Percentiles rank a stretch among this genome's conserved stretches.
Conservation (phyloP, 2,113 vertebrate species). For the Clarias macrocephalus region DNA sequence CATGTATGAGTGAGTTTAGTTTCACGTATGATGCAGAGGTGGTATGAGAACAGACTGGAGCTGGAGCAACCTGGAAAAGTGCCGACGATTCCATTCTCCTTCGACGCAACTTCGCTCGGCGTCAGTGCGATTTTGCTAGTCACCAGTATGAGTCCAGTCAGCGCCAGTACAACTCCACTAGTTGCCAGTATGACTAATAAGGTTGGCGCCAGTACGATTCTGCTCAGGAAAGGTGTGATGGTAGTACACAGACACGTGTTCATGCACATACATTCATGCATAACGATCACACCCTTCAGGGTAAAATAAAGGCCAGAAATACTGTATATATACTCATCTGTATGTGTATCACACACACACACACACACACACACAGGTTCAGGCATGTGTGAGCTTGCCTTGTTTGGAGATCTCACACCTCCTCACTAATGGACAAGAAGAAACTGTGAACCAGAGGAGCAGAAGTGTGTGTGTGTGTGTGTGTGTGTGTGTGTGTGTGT, state of each 20-base stretch:
- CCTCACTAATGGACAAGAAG: conserved; percentile 8
- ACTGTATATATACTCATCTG: neutral
- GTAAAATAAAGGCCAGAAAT: neutral
- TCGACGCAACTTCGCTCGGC: neutral
- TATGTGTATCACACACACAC: neutral
- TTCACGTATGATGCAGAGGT: neutral
- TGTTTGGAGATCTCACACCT: conserved; percentile 24
- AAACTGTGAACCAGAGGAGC: conserved; percentile 9
- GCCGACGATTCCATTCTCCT: neutral
- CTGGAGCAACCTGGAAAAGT: neutral
- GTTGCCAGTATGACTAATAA: neutral
- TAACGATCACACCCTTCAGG: neutral
- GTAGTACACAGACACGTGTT: neutral
- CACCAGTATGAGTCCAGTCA: neutral
- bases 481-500: neutral
- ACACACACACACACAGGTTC: neutral
- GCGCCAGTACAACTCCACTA: too few relatives aligned
- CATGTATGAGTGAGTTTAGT: neutral
- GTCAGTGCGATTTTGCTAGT: neutral
- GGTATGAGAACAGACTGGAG: neutral
- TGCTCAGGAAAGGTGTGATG: too few relatives aligned
- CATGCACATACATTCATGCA: neutral
- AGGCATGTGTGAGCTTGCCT: conserved; percentile 11
- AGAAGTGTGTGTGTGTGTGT: neutral
- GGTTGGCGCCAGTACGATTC: neutral